Conservation (phyloP, 1,140 invertebrate genomes). For the Papilio xuthus region DNA sequence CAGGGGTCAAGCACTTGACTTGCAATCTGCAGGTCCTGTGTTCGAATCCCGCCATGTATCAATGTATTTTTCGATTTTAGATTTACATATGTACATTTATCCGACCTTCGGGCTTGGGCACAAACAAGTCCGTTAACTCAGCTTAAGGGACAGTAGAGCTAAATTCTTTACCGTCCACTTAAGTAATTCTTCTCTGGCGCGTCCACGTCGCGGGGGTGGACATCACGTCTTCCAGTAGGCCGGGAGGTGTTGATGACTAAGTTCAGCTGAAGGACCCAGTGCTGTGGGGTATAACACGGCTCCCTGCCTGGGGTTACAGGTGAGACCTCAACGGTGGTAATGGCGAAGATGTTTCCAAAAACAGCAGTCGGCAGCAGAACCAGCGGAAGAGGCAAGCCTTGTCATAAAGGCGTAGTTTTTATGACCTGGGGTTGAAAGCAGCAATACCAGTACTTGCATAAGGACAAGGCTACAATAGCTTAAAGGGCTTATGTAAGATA, state of each 20-base stretch:
- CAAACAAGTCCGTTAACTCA: too few species aligned
- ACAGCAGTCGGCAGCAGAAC: conserved; percentile 7
- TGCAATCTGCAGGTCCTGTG: too few species aligned
- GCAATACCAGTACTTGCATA: too few species aligned
- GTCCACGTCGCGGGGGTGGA: conserved; percentile 39
- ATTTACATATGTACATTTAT: too few species aligned
- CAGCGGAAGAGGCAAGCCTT: too few species aligned
- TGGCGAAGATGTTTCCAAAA: conserved; percentile 26
- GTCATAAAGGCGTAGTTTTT: neutral
- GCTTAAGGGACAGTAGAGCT: too few species aligned
- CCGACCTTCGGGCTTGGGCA: too few species aligned
- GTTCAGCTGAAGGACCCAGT: conserved; percentile 22
- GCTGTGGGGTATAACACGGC: conserved; percentile 33
- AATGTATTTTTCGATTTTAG: too few species aligned
- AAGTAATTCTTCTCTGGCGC: conserved; percentile 16
- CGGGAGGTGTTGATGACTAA: conserved; percentile 35
- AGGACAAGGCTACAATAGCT: too few species aligned
- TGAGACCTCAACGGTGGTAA: conserved; percentile 40
- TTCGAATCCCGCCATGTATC: too few species aligned
- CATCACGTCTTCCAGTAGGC: conserved; percentile 40
- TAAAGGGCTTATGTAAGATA: too few species aligned
- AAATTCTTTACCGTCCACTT: conserved; percentile 32
- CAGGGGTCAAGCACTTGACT: too few species aligned
- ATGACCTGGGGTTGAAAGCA: neutral
- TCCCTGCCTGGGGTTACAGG: conserved; percentile 42